Evolutionary conservation across 2,797 vertebrate genomes (phyloP), one percentile per base, ranked within the genome.

Genomic region (Pipistrellus pipistrellus): DNA sequence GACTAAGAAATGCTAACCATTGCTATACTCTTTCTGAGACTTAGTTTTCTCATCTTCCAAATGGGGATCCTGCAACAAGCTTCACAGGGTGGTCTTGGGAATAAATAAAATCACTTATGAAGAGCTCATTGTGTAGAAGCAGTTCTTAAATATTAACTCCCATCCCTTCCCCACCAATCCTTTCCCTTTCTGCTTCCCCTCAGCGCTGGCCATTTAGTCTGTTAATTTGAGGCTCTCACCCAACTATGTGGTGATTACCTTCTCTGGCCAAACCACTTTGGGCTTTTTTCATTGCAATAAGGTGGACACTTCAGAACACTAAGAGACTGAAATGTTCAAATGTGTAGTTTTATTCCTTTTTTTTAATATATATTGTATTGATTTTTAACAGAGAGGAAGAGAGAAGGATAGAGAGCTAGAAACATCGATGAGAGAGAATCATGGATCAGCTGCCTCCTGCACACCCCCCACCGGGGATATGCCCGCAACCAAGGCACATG

Each of bases 31-130:
- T 85, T 85, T 71, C 80, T 17, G 51, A 59, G 30, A 25, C n/a
- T 80, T 41, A 35, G 8, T 82, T 35, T 93, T 72, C 73, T 81
- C 62, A 77, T 44, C 81, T 64, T 91, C 41, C 81, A 80, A 85
- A 57, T 12, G 7, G 72, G 30, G n/a, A 73, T 48, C 68, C 30
- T 68, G 12, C n/a, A 71, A 23, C 30, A 80, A 57, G 13, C 46
- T 53, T 71, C 53, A 1, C 7, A 82, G 64, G 15, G 81, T 25
- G 57, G 20, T 38, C 38, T 68, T 84, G 30, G 21, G 53, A 91
- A 71, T 38, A 41, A 83, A 83, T 44, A 18, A 64, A 94, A 71
- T 64, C 53, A 48, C 35, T 62, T 38, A 59, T 1, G 27, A 84
- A 57, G 75, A 53, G 30, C 66, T 75, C 75, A 18, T 2, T 15